Base-by-base conservation (phyloP, 2,113 vertebrate species). In the Cercocebus atys region DNA sequence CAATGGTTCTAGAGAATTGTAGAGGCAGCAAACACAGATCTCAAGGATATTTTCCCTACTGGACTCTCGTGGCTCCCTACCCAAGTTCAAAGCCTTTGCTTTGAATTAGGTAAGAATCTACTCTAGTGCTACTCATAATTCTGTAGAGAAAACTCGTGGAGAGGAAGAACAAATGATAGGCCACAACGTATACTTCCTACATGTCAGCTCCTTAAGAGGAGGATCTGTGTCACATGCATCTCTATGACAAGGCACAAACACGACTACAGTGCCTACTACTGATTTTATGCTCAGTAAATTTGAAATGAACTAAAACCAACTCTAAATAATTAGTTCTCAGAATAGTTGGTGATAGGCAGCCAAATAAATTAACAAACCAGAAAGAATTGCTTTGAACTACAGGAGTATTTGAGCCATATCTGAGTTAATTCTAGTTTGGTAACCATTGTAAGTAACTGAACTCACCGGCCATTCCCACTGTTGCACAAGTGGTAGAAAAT, bases 251-350 rank as follows among this genome's bases (percentile, higher is more conserved):
- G 70, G 38, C 76, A 89, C 52, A 90, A 47, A 45, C 14, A 22
- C 8, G 57, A 75, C 14, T 43, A 43, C 35, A 25, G 27, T 45
- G 38, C 2, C 38, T 57, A 66, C 18, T 22, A 89, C 35, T 93
- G 78, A 90, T 45, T 95, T 85, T 97, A 18, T 61, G 52, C 40
- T 97, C 43, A 87, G 9, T 57, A 40, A 86, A 97, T 32, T 43
- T 95, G 43, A 95, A 96, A 45, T 22, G 43, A 72, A 78, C 72
- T 86, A 93, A 86, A 93, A 93, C 61, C 23, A 89, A 75, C 10
- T 91, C 47, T 57, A 81, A 94, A 64, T 61, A 40, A 82, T 40
- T 90, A 52, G 35, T 82, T 95, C 38, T 92, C 52, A 81, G 66
- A 93, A 94, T 22, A 64, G 80, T 10, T 86, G 57, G 83, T 93